Percentiles rank a stretch among this genome's conserved stretches.
Conservation (phyloP, 2,113 vertebrate species). For the Bubo scandiacus region DNA sequence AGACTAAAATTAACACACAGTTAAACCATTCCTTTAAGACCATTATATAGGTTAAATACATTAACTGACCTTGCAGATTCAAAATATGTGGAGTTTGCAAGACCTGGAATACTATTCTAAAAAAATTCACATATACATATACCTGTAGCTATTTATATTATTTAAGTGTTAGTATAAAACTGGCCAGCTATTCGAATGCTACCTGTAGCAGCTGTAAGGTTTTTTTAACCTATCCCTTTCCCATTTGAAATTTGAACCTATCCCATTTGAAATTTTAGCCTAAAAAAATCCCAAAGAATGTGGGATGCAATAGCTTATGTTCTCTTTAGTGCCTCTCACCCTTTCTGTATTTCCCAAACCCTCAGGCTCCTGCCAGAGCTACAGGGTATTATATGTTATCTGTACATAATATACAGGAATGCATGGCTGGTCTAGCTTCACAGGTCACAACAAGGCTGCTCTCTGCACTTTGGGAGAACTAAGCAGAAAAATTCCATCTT, state of each 20-base stretch:
- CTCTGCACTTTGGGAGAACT: background rate
- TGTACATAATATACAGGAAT: background rate
- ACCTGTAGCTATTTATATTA: background rate
- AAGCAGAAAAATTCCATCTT: background rate
- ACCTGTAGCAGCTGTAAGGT: background rate
- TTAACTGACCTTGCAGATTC: background rate
- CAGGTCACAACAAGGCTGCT: background rate
- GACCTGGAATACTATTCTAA: accelerated
- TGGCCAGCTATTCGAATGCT: background rate
- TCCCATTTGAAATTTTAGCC: background rate
- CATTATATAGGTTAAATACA: background rate
- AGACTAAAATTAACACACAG: background rate
- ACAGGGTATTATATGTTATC: background rate
- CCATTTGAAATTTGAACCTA: background rate
- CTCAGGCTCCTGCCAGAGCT: background rate
- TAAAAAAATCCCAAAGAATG: background rate
- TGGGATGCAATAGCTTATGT: background rate
- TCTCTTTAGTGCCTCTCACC: background rate
- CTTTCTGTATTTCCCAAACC: background rate
- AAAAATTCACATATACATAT: no score
- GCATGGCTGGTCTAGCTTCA: accelerated
- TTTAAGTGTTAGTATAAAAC: background rate
- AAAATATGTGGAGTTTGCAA: background rate
- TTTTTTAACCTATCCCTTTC: background rate
- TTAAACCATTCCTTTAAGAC: background rate